These are phyloP conservation scores for Helicolenus hilgendorfi DNA, from an alignment of 2,797 vertebrate genomes.

Conservation along the genomic window DNA sequence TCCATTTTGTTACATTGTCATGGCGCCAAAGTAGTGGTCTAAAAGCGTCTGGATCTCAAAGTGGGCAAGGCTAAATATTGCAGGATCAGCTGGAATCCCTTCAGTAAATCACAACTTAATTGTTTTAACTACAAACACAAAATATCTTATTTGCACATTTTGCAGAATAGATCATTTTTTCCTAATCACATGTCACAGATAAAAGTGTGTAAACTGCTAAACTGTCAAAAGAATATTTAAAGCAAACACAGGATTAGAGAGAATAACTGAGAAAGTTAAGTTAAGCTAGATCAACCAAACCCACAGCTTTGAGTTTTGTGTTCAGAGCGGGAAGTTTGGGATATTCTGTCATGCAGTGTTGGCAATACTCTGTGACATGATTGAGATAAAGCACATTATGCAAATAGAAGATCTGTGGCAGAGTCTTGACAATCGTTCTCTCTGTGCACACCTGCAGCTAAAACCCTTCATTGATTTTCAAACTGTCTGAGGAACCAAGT, in stretches of 20 bases:
- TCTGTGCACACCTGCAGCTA: slow-evolving; percentile 60
- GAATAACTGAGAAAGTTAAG: background rate
- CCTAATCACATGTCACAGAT: background rate
- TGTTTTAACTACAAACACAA: background rate
- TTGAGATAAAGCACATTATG: slow-evolving; percentile 66
- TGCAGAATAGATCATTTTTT: background rate
- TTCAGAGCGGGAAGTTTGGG: slow-evolving; percentile 1
- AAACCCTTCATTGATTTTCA: slow-evolving; percentile 68
- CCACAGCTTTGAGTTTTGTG: slow-evolving; percentile 2
- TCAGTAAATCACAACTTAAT: background rate
- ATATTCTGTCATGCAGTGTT: slow-evolving; percentile 11
- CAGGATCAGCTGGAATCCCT: background rate
- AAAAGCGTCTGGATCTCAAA: slow-evolving; percentile 13
- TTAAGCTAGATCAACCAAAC: slow-evolving; percentile 11
- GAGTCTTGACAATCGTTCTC: slow-evolving; percentile 43
- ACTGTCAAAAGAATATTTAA: background rate
- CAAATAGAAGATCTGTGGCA: slow-evolving; percentile 47
- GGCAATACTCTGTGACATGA: slow-evolving; percentile 36
- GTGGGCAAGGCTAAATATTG: background rate
- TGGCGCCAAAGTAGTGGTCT: background rate
- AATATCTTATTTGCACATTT: slow-evolving; percentile 10
- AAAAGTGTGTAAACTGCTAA: background rate
- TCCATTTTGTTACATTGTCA: slow-evolving; percentile 7
- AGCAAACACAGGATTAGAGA: slow-evolving; percentile 7
- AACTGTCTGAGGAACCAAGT: slow-evolving; percentile 40